Base-by-base conservation (phyloP, 2,888 invertebrate genomes). In the Brenthis ino region DNA sequence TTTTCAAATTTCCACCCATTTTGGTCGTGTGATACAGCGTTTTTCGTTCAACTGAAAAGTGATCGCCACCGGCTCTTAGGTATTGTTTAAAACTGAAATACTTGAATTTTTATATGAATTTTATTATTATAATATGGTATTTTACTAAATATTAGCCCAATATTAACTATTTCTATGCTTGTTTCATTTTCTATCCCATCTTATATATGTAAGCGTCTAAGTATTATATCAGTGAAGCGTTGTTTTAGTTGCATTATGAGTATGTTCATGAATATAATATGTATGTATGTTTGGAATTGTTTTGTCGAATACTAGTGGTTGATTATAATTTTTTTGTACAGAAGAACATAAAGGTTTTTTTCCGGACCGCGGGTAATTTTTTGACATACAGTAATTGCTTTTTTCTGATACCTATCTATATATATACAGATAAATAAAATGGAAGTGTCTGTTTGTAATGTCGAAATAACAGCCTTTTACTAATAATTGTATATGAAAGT, bases 61-160 rank as follows among this genome's bases (percentile, higher is more conserved):
- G 20, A 33, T 48, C 56, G 55, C 78, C 77, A 70, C 67, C 80
- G 77, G 76, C 78, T 77, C 76, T 85, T 87, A 87, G 86, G 80
- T 86, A 90, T 90, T 87, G 88, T 91, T 91, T 89, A 87, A 88
- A 88, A 73, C 84, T 87, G 86, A 89, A 89, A 88, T 85, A 91
- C 87, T 91, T 90, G 90, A 83, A 90, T 89, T 91, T 91, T 91
- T 91, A 91, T 91, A 91, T 91, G 91, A 91, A 90, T 91, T 91
- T 91, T 91, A 91, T 91, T 89, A 91, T 89, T 86, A 91, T 88
- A 85, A 88, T 90, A 91, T 89, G 89, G 91, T 91, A 91, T 91
- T 91, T 91, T 91, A 91, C 91, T 91, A 90, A 91, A 90, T 89
- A 91, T 89, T 91, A 91, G 91, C 90, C 89, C 91, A 91, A 89